A percentile compares a stretch with the other conserved stretches of the same genome.
These are phyloP conservation scores for Drosophila kanekoi DNA, from an alignment of 2,888 invertebrate genomes.

Conservation along the genomic window DNA sequence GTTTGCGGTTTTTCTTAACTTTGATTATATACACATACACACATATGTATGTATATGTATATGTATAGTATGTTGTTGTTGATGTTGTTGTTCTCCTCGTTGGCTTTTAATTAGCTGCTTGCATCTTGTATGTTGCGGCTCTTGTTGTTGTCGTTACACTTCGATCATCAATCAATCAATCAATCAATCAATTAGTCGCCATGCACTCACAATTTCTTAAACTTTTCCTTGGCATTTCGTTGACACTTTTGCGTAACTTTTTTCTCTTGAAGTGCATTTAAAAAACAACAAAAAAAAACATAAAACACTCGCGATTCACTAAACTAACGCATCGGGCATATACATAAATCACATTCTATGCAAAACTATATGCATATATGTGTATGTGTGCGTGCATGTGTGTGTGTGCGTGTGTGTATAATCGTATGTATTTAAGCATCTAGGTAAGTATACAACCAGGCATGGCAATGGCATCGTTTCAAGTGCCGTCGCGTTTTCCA, in stretches of 20 bases:
- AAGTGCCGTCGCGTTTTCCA: conserved; percentile 55
- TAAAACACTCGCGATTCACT: conserved; percentile 50
- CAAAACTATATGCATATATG: conserved; percentile 20
- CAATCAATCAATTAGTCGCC: conserved; percentile 34
- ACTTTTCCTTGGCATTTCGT: conserved; percentile 38
- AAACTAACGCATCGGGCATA: conserved; percentile 30
- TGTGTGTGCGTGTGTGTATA: conserved; percentile 9
- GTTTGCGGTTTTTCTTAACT: conserved; percentile 38
- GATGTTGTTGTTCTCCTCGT: conserved; percentile 27
- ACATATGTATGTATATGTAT: conserved; percentile 12
- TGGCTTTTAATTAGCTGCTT: conserved; percentile 32
- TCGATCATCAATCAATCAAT: conserved; percentile 36
- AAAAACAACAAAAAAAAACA: conserved; percentile 32
- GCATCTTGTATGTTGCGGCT: conserved; percentile 18
- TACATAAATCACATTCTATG: conserved; percentile 42
- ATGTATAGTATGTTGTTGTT: neutral
- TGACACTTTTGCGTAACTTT: conserved; percentile 25
- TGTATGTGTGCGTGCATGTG: neutral
- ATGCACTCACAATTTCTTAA: conserved; percentile 31
- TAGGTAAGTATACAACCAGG: conserved; percentile 33
- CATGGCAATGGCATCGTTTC: conserved; percentile 61
- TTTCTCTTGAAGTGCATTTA: conserved; percentile 15
- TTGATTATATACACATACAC: conserved; percentile 9
- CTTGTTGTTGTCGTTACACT: conserved; percentile 27
- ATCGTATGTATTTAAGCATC: conserved; percentile 34